Conservation (phyloP, 2,113 vertebrate species). For the Apteryx owenii region DNA sequence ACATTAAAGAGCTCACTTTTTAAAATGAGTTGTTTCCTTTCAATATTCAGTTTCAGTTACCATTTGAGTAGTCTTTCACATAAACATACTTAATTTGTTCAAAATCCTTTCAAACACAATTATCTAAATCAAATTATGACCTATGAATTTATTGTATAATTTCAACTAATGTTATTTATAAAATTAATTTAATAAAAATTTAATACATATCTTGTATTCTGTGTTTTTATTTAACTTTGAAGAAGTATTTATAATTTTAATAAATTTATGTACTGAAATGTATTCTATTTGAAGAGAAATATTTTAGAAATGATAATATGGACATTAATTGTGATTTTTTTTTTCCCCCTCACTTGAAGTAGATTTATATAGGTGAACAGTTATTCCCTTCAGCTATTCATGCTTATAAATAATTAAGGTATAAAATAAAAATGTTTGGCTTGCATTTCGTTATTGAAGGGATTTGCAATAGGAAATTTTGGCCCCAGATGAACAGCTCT, state of each 20-base stretch:
- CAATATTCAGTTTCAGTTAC: neutral
- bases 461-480: neutral
- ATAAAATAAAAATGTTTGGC: neutral
- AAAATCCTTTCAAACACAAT: neutral
- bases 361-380: neutral
- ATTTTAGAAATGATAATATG: neutral
- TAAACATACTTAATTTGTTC: neutral
- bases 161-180: neutral
- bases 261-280: neutral
- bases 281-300: neutral
- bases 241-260: neutral
- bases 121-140: neutral
- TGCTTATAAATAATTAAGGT: neutral
- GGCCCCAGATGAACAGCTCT: neutral
- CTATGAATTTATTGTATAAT: neutral
- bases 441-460: neutral
- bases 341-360: neutral
- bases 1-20: neutral
- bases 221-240: neutral
- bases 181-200: neutral
- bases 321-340: neutral
- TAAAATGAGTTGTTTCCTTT: neutral
- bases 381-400: neutral
- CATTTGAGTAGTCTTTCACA: neutral
- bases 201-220: neutral